Evolutionary conservation across 2,888 invertebrate genomes (phyloP), one percentile per base, ranked within the genome.

Genomic region (Sphaerophoria taeniata): DNA sequence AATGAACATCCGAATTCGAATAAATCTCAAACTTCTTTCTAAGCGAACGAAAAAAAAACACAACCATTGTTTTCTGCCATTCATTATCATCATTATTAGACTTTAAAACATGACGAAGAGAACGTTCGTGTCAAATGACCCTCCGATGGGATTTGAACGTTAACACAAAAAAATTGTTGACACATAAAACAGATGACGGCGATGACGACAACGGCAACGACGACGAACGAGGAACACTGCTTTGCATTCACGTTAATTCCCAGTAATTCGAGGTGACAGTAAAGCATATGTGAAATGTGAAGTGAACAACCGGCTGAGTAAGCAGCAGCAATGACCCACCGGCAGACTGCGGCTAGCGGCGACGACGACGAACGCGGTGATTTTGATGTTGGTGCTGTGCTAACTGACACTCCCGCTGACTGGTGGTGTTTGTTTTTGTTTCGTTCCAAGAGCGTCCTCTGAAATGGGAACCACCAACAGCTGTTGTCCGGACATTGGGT

Each of bases 251-350:
- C 33, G 39, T 69, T 71, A 79, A 84, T 83, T 83, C 58, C n/a
- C 70, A 71, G 74, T 71, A 79, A 83, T 79, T 71, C 65, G 71
- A 84, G 70, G 71, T 65, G 74, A 75, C 79, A 79, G n/a, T 53
- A 43, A 53, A 65, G 58, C 74, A 82, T 71, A 84, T 79, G 83
- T 67, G 49, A 56, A 63, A 7, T 79, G 83, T 65, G 49, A 56
- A 63, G 12, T 70, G 69, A 69, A 70, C 63, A 74, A 73, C 69
- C 73, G 24, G 67, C 67, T 67, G 67, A 67, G 67, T 39, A 67
- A 69, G 36, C 73, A 78, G 67, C 78, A 78, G 67, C 58, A 79
- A 61, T 69, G 82, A 72, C 77, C 77, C 60, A 76, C 60, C 43
- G 12, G 3, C 9, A 3, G 3, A 9, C 43, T 11, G 9, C 67